Percentiles rank a stretch among this genome's conserved stretches.
phyloP scores from a whole-genome alignment of 2,888 invertebrate genomes.

The Pristionchus japonicus region DNA sequence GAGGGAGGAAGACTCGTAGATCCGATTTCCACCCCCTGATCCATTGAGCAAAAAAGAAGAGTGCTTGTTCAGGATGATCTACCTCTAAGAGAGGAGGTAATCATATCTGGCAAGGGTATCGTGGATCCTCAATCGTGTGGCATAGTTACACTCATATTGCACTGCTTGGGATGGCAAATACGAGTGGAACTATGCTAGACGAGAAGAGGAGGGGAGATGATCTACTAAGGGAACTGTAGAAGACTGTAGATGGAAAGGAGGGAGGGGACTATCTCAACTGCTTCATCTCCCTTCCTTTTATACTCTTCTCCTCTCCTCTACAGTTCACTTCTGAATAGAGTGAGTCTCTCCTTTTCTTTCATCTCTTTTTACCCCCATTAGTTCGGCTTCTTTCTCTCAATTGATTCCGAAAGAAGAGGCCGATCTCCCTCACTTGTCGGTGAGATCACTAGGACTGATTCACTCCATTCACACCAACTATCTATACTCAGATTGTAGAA shows the following conservation, averaged over 20 bases:
- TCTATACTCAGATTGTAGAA: background rate
- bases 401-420: background rate
- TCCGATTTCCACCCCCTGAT: constrained; percentile 5
- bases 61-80: background rate
- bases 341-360: background rate
- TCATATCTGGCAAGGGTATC: background rate
- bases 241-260: background rate
- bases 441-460: too few relatives aligned
- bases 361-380: constrained; percentile 26
- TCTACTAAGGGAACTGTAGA: background rate
- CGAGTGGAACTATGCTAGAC: constrained; percentile 38
- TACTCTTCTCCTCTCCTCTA: background rate
- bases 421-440: background rate
- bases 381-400: background rate
- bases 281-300: background rate
- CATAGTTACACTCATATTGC: constrained; percentile 40
- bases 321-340: constrained; percentile 1
- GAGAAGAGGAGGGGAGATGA: background rate
- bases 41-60: background rate
- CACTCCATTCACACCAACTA: background rate
- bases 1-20: background rate
- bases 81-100: background rate
- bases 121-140: background rate
- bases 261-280: background rate
- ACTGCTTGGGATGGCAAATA: constrained; percentile 16